Evolutionary conservation across 2,113 vertebrate species (phyloP).

Genomic region (Coptodon rendalli): DNA sequence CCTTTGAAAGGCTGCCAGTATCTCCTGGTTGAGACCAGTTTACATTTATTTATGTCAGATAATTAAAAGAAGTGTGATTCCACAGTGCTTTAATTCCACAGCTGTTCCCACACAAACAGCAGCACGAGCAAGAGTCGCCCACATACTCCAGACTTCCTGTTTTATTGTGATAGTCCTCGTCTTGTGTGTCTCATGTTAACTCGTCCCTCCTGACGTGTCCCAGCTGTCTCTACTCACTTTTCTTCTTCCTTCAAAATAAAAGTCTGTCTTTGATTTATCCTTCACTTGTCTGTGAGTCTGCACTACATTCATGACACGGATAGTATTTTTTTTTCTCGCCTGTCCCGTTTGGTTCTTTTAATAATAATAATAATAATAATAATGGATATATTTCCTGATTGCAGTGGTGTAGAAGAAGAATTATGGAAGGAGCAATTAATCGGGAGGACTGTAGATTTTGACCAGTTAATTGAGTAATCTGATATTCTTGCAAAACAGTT

Average conservation of each 20-base stretch:
- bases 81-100: not conserved
- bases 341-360: not conserved
- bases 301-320: not conserved
- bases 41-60: not conserved
- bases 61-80: not conserved
- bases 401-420: too few species aligned
- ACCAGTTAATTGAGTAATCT: too few species aligned
- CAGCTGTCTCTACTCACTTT: not conserved
- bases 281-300: not conserved
- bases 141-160: not conserved
- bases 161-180: not conserved
- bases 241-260: not conserved
- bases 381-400: not conserved
- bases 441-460: too few species aligned
- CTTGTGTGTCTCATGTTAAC: not conserved
- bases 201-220: rapidly evolving
- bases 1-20: not conserved
- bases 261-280: not conserved
- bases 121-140: not conserved
- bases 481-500: too few species aligned
- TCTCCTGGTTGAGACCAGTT: rapidly evolving
- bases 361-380: not conserved
- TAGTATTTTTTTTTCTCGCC: rapidly evolving
- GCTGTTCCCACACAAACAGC: not conserved
- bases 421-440: too few species aligned